phyloP scores from a whole-genome alignment of 2,797 vertebrate genomes.

The Micromesistius poutassou region DNA sequence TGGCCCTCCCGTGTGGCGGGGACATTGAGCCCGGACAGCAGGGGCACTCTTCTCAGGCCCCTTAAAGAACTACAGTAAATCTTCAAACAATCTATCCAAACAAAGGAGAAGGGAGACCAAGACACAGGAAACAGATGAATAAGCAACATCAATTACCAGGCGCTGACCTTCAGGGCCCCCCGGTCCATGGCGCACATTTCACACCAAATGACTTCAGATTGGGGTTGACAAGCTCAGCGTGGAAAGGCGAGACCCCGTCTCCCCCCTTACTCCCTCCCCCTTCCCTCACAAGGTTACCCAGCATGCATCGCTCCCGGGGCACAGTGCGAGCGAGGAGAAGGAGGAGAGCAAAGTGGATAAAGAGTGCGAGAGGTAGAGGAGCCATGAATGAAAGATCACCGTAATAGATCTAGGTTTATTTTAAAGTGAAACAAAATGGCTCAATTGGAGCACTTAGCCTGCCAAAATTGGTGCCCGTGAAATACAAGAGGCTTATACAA shows the following conservation, averaged over 20 bases:
- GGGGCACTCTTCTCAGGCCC: slow-evolving; percentile 69
- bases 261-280: too few species aligned
- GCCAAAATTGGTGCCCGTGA: slow-evolving; percentile 70
- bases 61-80: slow-evolving; percentile 83
- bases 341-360: slow-evolving; percentile 7
- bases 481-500: slow-evolving; percentile 67
- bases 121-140: slow-evolving; percentile 85
- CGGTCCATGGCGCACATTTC: slow-evolving; percentile 78
- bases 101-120: slow-evolving; percentile 75
- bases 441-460: slow-evolving; percentile 83
- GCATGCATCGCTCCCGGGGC: slow-evolving; percentile 58
- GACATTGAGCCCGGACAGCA: slow-evolving; percentile 69
- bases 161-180: slow-evolving; percentile 75
- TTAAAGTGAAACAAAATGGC: slow-evolving; percentile 83
- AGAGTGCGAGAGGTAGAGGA: slow-evolving; percentile 50
- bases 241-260: slow-evolving; percentile 56
- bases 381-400: slow-evolving; percentile 75
- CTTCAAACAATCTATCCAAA: slow-evolving; percentile 87
- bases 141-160: slow-evolving; percentile 86
- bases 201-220: slow-evolving; percentile 82
- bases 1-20: slow-evolving; percentile 65
- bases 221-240: slow-evolving; percentile 78
- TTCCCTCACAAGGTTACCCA: slow-evolving; percentile 71
- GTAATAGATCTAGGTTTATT: slow-evolving; percentile 81
- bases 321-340: slow-evolving; percentile 8